Evolutionary conservation across 1,140 invertebrate genomes (phyloP).

Genomic region (Ectropis grisescens): DNA sequence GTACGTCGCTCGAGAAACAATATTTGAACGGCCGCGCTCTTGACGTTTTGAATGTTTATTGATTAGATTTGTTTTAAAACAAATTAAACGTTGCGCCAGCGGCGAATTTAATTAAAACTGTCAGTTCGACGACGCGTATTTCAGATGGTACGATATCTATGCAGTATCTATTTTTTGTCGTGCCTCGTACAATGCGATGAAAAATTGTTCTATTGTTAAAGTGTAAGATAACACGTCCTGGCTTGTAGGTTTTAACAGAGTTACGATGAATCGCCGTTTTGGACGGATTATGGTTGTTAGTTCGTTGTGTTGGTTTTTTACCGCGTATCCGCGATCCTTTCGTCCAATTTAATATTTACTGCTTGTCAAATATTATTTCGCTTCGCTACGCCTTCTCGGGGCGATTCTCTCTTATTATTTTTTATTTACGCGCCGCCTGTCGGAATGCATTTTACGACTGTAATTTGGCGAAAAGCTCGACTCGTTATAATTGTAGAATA

Average conservation of each 20-base stretch:
- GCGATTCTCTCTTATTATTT: conserved; percentile 26
- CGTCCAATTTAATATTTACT: conserved; percentile 45
- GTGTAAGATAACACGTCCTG: conserved; percentile 33
- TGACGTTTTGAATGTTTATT: conserved; percentile 48
- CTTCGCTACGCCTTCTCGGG: conserved; percentile 25
- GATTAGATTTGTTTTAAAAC: conserved; percentile 49
- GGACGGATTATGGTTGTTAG: conserved; percentile 28
- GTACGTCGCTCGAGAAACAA: conserved; percentile 35
- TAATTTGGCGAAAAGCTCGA: conserved; percentile 19
- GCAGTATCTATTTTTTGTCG: conserved; percentile 29
- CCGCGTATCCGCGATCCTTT: conserved; percentile 26
- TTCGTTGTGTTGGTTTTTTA: conserved; percentile 24
- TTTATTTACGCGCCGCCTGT: conserved; percentile 24
- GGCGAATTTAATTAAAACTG: conserved; percentile 46
- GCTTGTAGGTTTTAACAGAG: conserved; percentile 38
- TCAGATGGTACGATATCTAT: conserved; percentile 23
- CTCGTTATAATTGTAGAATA: conserved; percentile 15
- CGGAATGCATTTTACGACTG: conserved; percentile 30
- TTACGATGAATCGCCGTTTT: conserved; percentile 38
- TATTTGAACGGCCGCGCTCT: conserved; percentile 43
- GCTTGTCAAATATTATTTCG: conserved; percentile 43
- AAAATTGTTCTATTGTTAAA: conserved; percentile 46
- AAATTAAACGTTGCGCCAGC: conserved; percentile 38
- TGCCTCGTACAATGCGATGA: conserved; percentile 26
- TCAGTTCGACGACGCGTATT: conserved; percentile 22